Conservation (phyloP, 2,797 vertebrate genomes). For the Chelmon rostratus region DNA sequence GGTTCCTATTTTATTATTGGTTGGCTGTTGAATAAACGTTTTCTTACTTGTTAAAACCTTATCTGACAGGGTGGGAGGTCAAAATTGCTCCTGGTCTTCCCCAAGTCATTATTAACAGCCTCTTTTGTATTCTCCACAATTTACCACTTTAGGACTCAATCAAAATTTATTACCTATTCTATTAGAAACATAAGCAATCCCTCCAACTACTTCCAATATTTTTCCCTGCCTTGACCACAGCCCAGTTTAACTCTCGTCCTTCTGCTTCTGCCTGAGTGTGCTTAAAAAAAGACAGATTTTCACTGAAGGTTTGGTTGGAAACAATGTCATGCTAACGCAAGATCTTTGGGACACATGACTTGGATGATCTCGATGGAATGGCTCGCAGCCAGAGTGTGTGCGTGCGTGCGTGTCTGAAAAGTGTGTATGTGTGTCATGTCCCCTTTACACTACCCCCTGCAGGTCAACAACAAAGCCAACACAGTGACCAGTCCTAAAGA, state of each 20-base stretch:
- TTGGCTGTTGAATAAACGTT: neutral
- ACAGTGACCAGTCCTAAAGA: conserved; percentile 89
- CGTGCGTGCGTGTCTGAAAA: conserved; percentile 47
- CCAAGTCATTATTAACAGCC: neutral
- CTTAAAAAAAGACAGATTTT: neutral
- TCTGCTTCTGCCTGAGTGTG: neutral
- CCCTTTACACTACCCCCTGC: conserved; percentile 83
- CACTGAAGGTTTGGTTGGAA: neutral
- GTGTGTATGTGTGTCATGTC: conserved; percentile 76
- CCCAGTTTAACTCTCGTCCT: neutral
- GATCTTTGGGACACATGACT: conserved; percentile 25
- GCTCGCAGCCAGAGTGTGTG: conserved; percentile 9
- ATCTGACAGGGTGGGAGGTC: neutral
- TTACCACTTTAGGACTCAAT: neutral
- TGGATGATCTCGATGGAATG: conserved; percentile 40
- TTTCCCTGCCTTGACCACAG: neutral
- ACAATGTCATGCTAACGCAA: neutral
- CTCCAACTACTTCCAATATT: neutral
- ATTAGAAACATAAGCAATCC: neutral
- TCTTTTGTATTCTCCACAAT: neutral
- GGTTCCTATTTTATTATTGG: neutral
- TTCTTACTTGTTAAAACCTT: neutral
- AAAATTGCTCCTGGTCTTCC: neutral
- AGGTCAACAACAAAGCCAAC: conserved; percentile 91
- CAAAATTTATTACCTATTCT: neutral